A percentile compares a stretch with the other conserved stretches of the same genome.
Evolutionary conservation across 2,113 vertebrate genomes (phyloP).

Genomic region (Saccopteryx leptura): DNA sequence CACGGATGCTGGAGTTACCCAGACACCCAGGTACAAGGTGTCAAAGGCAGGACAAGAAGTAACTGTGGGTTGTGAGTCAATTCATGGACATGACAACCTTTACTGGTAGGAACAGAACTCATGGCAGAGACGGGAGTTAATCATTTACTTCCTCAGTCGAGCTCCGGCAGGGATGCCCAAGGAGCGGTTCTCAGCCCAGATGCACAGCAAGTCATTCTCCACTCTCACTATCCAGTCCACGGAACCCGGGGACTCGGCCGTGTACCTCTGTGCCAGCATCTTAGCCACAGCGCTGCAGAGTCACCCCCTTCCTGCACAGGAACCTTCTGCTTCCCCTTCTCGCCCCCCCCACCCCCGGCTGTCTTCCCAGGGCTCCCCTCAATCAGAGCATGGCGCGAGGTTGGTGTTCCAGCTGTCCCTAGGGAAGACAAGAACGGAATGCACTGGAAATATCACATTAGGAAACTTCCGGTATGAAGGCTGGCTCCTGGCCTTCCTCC

Average conservation of each 20-base stretch:
- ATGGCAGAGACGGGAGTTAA: not conserved
- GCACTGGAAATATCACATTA: not conserved
- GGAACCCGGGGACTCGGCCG: not conserved
- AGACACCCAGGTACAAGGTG: not conserved
- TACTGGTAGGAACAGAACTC: not conserved
- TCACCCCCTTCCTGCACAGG: too few species aligned
- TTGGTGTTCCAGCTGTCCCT: not conserved
- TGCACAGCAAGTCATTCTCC: accelerated
- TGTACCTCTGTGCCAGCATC: conserved; percentile 66
- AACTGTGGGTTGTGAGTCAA: not conserved
- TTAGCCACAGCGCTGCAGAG: conserved; percentile 4
- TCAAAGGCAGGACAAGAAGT: not conserved
- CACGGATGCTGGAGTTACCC: not conserved
- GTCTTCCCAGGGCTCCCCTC: not conserved
- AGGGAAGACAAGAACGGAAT: not conserved
- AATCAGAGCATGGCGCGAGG: not conserved
- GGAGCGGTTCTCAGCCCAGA: not conserved
- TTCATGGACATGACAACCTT: not conserved
- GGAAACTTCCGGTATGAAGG: not conserved
- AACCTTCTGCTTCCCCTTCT: too few species aligned
- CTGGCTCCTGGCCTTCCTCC: not conserved
- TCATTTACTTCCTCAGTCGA: not conserved
- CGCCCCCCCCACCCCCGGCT: not conserved
- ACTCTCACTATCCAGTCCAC: conserved; percentile 39
- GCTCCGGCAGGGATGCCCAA: accelerated